Evolutionary conservation across 2,888 invertebrate species (phyloP), one percentile per base, ranked within the genome.

Genomic region (Boloria selene): DNA sequence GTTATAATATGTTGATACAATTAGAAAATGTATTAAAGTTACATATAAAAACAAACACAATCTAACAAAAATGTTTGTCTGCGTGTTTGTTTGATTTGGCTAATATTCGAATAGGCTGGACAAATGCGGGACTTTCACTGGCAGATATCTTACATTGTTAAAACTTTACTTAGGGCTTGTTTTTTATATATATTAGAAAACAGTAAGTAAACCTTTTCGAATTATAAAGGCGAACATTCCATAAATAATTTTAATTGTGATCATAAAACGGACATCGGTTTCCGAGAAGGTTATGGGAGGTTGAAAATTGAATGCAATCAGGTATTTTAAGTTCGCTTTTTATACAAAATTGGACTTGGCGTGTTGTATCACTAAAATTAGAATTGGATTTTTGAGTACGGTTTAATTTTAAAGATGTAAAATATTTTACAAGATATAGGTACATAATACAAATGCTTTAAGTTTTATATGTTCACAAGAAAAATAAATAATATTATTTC

Each of bases 201-300:
- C 45, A 5, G 16, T 16, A 2, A 7, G 31, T 14, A 13, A 17
- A 26, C 49, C 58, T 31, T 31, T n/a, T 47, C 26, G n/a, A 26
- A 13, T 17, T 31, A 17, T 38, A 18, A 59, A 59, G 10, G 7
- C 16, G 31, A 49, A 49, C 14, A 38, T 49, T 31, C 49, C 17
- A 2, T 38, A 49, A 49, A 49, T 38, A 49, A 59, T 59, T 59
- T 18, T 31, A 59, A 59, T 26, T 26, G 61, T 44, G 17, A 13
- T 13, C 14, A 52, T 52, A 52, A 59, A 55, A 64, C 58, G 52
- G 16, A 42, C 44, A 38, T 26, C 17, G 59, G 61, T 60, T 65
- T 72, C 70, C 66, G 54, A 73, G 71, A 71, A 69, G 67, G 67
- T 45, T 64, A 54, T 61, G 62, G 69, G 67, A 66, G 64, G 69